A percentile compares a stretch with the other conserved stretches of the same genome.
Evolutionary conservation across 2,113 vertebrate species (phyloP).

Genomic region (Candoia aspera): DNA sequence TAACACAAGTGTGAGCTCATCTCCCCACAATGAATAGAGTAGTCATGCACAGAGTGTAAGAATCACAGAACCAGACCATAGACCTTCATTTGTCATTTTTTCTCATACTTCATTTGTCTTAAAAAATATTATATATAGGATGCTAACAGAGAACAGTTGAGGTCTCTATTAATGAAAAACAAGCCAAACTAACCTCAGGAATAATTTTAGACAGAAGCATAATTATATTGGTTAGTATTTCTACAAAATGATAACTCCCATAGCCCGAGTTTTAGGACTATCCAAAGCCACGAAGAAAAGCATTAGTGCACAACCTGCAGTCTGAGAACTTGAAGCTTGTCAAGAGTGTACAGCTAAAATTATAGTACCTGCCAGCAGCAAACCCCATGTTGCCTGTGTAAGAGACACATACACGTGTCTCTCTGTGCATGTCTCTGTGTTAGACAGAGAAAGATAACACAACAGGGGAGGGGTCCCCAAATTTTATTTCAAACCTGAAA

Average conservation of each 20-base stretch:
- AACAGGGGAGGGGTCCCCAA: not conserved
- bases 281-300: not conserved
- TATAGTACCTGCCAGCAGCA: not conserved
- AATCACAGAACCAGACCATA: not conserved
- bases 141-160: not conserved
- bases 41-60: not conserved
- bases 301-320: not conserved
- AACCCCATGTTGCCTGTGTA: not conserved
- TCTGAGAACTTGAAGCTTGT: not conserved
- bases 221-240: not conserved
- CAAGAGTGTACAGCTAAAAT: not conserved
- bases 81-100: not conserved
- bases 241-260: not conserved
- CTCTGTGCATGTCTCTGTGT: not conserved
- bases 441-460: not conserved
- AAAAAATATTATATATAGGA: not conserved
- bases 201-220: not conserved
- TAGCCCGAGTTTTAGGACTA: not conserved
- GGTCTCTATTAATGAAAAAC: not conserved
- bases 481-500: not conserved
- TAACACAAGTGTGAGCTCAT: not conserved
- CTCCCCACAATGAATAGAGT: not conserved
- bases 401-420: not conserved
- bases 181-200: not conserved
- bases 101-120: not conserved